Evolutionary conservation across 2,888 invertebrate species (phyloP).

Genomic region (Drosophila neutralis): DNA sequence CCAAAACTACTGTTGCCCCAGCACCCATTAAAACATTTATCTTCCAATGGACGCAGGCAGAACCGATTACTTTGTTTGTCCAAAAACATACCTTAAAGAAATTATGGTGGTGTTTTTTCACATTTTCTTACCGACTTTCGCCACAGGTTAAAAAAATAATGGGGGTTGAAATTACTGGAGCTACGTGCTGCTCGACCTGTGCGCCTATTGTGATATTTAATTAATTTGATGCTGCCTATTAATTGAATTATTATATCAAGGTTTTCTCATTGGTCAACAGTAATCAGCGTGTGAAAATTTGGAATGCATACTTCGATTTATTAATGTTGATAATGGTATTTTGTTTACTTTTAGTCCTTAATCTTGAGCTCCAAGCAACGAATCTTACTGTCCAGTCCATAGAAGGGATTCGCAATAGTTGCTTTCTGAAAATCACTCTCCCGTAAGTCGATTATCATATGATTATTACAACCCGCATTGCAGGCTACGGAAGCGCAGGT

Average conservation of each 20-base stretch:
- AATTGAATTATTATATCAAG: conserved; percentile 48
- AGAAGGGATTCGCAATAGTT: conserved; percentile 54
- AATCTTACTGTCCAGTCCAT: conserved; percentile 30
- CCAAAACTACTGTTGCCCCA: conserved; percentile 51
- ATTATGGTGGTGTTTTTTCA: conserved; percentile 21
- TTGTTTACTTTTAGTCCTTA: conserved; percentile 7
- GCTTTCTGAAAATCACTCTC: conserved; percentile 33
- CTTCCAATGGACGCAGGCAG: conserved; percentile 1
- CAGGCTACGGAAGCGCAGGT: conserved; percentile 43
- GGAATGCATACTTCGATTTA: neutral
- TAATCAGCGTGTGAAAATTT: neutral
- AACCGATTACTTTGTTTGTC: neutral
- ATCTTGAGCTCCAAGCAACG: conserved; percentile 54
- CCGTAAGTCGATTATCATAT: conserved; percentile 33
- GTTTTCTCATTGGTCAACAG: neutral
- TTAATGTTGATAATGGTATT: neutral
- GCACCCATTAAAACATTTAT: conserved; percentile 49
- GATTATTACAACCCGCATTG: conserved; percentile 22
- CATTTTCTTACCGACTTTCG: conserved; percentile 5
- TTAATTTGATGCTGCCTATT: conserved; percentile 29
- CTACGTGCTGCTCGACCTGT: conserved; percentile 40
- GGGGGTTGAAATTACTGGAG: neutral
- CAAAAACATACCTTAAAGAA: conserved; percentile 1
- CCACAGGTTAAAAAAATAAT: conserved; percentile 1
- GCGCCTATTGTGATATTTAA: conserved; percentile 57